Evolutionary conservation across 92 coral and sea anemone species (phyloP), one percentile per base, ranked within the genome.

Genomic region (Paragorgia papillata): DNA sequence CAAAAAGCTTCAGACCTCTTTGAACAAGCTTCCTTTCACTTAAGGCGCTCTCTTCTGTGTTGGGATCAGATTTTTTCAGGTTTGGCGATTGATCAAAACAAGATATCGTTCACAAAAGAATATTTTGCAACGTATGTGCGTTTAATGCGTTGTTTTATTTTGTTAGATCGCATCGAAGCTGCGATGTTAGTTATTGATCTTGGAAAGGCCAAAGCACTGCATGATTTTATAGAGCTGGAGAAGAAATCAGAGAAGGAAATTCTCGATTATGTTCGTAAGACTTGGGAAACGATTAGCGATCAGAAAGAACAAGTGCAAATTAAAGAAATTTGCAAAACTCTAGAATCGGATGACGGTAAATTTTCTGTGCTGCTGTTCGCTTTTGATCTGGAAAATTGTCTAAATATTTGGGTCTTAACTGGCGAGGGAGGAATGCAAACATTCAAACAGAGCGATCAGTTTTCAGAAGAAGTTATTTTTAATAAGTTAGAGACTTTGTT

Each of bases 121-220:
- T 39, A 41, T 13, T 39, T 39, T 5, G 0, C 1, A 13, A 2
- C 17, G 5, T 29, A 44, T 66, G 1, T 2, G 21, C 0, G 0
- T 10, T 39, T 66, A 24, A 64, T 64, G 71, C 12, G 53, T 64
- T 64, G 29, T 64, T 40, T 34, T 30, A 19, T 64, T 64, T 17
- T 14, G 3, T 7, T 76, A 37, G 43, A 67, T 13, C 71, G 64
- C 30, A 48, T 9, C 55, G 53, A 76, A 57, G 70, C 66, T 41
- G 87, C 82, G 21, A 69, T 83, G 5, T 26, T 83, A 25, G 73
- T 83, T 0, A 18, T 57, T 48, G 87, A 83, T 25, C 73, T 66
- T 20, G 83, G 83, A 68, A 74, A 71, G 55, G 83, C 83, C 2
- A 74, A 81, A 15, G 82, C 69, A 15, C 62, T 83, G 15, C 83